Evolutionary conservation across 92 coral and sea anemone genomes (phyloP), one percentile per base, ranked within the genome.

Genomic region (Plumapathes pennacea): DNA sequence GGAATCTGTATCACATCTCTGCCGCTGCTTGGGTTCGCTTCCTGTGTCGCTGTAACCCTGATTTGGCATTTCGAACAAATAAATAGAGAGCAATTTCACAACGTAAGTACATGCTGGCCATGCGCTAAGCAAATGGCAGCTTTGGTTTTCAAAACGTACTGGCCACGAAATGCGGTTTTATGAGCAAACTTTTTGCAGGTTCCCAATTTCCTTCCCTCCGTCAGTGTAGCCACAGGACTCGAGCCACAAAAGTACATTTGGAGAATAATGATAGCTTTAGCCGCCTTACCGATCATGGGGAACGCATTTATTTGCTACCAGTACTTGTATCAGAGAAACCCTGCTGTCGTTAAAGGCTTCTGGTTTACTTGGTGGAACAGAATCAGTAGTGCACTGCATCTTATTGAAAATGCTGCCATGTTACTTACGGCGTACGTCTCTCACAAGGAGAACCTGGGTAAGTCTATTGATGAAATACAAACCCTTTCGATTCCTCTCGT

Each of bases 171-270:
- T n/a, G n/a, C n/a, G n/a, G n/a, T n/a, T n/a, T n/a, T n/a, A n/a
- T n/a, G n/a, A n/a, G n/a, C n/a, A n/a, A n/a, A n/a, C n/a, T n/a
- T n/a, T n/a, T n/a, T n/a, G n/a, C n/a, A 94, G 99, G 99, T 94
- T 47, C 82, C 87, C 23, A 94, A 94, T 44, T 88, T 80, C 51
- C 46, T 94, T 15, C 99, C 99, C 11, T 94, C 99, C 19, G 77
- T 94, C 19, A 94, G 99, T 81, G 89, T 95, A 24, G 92, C 95
- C 20, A 94, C 85, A 19, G 99, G 76, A 27, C 63, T 75, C 25
- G 67, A 74, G 46, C 99, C 99, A 20, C 94, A 94, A 39, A 82
- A 69, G 40, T 94, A 89, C 77, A 94, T 94, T 48, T 94, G 99
- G 99, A 69, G 90, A 60, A 55, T 84, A 24, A 85, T 85, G 41